These are phyloP conservation scores for Volucella zonaria DNA, from an alignment of 2,888 invertebrate species.

Conservation along the genomic window DNA sequence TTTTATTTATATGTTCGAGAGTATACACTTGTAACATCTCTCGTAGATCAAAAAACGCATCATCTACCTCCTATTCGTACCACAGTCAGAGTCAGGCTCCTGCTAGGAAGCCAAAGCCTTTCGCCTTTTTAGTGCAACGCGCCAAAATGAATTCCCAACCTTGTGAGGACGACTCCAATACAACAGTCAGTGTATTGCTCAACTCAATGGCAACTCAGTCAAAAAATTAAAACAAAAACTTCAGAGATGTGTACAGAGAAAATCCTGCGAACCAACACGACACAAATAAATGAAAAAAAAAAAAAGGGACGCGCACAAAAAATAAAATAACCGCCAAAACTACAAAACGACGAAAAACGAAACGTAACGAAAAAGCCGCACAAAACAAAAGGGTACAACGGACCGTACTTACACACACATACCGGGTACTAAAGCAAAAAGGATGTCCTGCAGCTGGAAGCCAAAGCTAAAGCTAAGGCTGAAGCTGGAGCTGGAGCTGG, in stretches of 20 bases:
- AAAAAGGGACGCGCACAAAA: slow-evolving; percentile 25
- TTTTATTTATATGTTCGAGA: slow-evolving; percentile 44
- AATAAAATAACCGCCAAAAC: slow-evolving; percentile 30
- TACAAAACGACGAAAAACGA: slow-evolving; percentile 45
- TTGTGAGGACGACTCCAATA: too few relatives aligned
- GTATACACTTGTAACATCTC: slow-evolving; percentile 15
- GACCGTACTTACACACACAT: slow-evolving; percentile 29
- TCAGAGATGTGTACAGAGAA: slow-evolving; percentile 48
- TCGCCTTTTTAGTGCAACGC: neutral
- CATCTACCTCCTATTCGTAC: neutral
- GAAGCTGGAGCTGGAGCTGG: too few relatives aligned
- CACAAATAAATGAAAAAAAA: slow-evolving; percentile 66
- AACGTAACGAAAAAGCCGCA: slow-evolving; percentile 57
- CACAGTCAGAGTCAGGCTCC: too few relatives aligned
- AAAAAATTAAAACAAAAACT: slow-evolving; percentile 59
- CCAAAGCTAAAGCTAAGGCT: too few relatives aligned
- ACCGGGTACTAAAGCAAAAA: neutral
- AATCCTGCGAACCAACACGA: slow-evolving; percentile 70
- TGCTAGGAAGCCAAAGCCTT: neutral
- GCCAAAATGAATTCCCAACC: slow-evolving; percentile 40
- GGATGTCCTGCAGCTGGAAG: too few relatives aligned
- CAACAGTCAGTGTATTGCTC: too few relatives aligned
- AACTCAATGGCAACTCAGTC: slow-evolving; percentile 69
- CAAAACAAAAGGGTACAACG: slow-evolving; percentile 71
- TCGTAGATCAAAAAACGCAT: slow-evolving; percentile 72